Percentiles rank a stretch among this genome's conserved stretches.
These are phyloP conservation scores for Gymnorhina tibicen DNA, from an alignment of 2,113 vertebrate species.

Conservation along the genomic window DNA sequence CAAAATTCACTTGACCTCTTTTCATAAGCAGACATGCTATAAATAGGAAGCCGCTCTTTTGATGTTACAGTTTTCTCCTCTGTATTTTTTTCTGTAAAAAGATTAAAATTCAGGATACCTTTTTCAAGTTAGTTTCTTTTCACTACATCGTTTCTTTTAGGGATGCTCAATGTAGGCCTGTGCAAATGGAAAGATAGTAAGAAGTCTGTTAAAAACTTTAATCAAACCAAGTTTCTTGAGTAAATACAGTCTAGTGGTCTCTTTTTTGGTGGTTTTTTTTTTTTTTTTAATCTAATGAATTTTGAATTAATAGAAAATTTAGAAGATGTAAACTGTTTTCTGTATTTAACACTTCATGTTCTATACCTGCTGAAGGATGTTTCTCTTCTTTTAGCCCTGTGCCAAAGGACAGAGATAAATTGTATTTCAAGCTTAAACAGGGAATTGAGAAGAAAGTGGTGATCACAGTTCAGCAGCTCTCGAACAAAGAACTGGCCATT, in stretches of 20 bases:
- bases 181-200: background rate
- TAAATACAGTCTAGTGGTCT: background rate
- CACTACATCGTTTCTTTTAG: background rate
- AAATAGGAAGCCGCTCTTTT: background rate
- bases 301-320: background rate
- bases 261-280: background rate
- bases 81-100: background rate
- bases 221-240: background rate
- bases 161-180: background rate
- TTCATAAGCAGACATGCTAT: background rate
- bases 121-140: background rate
- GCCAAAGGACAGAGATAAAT: slow-evolving; percentile 96
- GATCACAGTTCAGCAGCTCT: slow-evolving; percentile 91
- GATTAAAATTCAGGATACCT: background rate
- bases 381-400: slow-evolving; percentile 81
- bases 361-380: background rate
- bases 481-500: slow-evolving; percentile 92
- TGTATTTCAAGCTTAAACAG: slow-evolving; percentile 96
- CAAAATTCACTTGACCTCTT: background rate
- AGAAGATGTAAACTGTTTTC: background rate
- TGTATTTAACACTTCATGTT: background rate
- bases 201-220: background rate
- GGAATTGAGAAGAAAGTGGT: slow-evolving; percentile 92
- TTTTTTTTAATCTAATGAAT: background rate
- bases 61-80: background rate